phyloP scores from a whole-genome alignment of 2,113 vertebrate species.

The Orthonyx spaldingii region DNA sequence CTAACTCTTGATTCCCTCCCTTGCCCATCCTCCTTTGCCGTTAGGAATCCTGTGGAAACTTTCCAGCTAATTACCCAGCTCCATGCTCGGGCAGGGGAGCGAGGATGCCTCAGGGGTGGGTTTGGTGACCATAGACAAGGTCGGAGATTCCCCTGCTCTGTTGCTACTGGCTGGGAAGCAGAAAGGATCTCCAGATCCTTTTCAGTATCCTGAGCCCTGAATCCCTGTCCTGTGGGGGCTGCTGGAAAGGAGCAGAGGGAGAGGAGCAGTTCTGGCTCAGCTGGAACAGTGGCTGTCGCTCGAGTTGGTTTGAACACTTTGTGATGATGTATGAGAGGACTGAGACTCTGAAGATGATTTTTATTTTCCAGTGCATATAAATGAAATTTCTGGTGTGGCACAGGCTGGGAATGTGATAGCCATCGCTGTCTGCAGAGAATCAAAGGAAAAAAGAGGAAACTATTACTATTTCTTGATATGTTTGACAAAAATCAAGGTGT shows the following conservation, averaged over 20 bases:
- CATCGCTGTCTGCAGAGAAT: not conserved
- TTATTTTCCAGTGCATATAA: not conserved
- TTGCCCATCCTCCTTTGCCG: not conserved
- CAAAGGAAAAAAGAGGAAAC: not conserved
- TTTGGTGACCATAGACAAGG: not conserved
- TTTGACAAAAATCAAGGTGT: not conserved
- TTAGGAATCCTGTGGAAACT: not conserved
- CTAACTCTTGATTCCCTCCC: not conserved
- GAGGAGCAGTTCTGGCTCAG: not conserved
- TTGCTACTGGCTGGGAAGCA: not conserved
- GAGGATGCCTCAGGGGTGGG: not conserved
- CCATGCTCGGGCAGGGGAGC: not conserved
- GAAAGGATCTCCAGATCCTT: not conserved
- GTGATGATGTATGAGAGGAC: not conserved
- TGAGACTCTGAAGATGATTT: not conserved
- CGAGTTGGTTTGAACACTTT: not conserved
- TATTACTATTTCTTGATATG: not conserved
- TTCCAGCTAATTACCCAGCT: not conserved
- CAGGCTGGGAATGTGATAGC: not conserved
- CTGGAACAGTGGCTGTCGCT: not conserved
- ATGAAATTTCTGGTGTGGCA: not conserved
- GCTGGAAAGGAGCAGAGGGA: not conserved
- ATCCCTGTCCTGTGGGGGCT: not conserved
- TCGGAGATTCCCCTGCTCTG: not conserved
- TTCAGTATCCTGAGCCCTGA: not conserved